phyloP scores from a whole-genome alignment of 2,888 invertebrate genomes.

The Julus scanicus region DNA sequence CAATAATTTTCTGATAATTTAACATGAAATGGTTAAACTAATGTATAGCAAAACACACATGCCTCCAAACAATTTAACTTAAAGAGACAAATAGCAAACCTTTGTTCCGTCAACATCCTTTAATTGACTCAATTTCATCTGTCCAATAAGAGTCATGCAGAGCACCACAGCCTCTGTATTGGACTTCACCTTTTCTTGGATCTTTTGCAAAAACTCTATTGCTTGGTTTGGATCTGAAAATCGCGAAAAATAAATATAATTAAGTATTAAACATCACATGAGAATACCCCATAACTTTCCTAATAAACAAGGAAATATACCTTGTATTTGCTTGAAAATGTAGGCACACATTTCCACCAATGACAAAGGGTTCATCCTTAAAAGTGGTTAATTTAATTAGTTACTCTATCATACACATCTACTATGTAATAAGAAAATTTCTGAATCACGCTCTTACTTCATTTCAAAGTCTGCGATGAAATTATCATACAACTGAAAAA shows the following conservation, averaged over 20 bases:
- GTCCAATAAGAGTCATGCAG: conserved; percentile 80
- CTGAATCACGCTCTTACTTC: conserved; percentile 74
- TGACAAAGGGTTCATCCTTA: conserved; percentile 91
- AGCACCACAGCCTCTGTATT: conserved; percentile 88
- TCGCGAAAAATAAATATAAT: background rate
- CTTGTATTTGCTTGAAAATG: conserved; percentile 77
- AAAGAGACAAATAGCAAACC: conserved; percentile 61
- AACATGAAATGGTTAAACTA: conserved; percentile 65
- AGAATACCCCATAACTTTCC: background rate
- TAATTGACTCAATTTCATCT: conserved; percentile 66
- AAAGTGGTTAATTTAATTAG: conserved; percentile 50
- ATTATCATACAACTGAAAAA: conserved; percentile 80
- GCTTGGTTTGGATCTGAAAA: conserved; percentile 81
- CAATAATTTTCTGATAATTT: conserved; percentile 72
- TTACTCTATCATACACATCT: background rate
- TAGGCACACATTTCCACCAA: conserved; percentile 87
- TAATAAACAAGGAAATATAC: conserved; percentile 52
- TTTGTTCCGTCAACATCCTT: conserved; percentile 67
- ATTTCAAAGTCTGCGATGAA: conserved; percentile 94
- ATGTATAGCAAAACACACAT: conserved; percentile 62
- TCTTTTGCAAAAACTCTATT: conserved; percentile 86
- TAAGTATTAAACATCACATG: background rate
- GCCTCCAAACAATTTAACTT: background rate
- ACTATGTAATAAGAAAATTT: conserved; percentile 56
- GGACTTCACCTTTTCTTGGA: conserved; percentile 85